These are phyloP conservation scores for Pachyramphus minor DNA, from an alignment of 2,113 vertebrate genomes.

Conservation along the genomic window DNA sequence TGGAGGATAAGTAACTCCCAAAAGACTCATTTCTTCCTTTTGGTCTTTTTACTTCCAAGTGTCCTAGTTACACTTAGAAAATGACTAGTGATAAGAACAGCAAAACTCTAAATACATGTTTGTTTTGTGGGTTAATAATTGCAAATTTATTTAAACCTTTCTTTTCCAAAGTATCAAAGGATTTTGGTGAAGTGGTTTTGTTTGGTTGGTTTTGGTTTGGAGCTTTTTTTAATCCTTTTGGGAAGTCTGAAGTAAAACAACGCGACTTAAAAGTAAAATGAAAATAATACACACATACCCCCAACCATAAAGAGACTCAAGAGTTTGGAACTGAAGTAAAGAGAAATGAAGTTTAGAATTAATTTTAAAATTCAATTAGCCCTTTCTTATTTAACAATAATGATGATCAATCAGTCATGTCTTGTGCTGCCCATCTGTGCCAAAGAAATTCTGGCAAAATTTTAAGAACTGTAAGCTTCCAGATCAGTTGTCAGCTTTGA, in stretches of 20 bases:
- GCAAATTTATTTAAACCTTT: neutral
- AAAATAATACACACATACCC: neutral
- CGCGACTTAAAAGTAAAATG: neutral
- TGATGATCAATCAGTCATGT: neutral
- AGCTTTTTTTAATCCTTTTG: neutral
- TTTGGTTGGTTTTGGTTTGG: neutral
- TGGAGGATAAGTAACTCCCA: neutral
- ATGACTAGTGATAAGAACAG: neutral
- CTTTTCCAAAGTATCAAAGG: neutral
- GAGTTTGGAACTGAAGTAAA: neutral
- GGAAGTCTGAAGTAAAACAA: neutral
- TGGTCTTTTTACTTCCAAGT: neutral
- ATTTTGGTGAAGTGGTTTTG: neutral
- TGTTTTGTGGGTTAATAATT: neutral
- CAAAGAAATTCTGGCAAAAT: neutral
- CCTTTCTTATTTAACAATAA: neutral
- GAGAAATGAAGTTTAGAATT: neutral
- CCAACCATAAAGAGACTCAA: neutral
- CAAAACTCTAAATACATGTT: neutral
- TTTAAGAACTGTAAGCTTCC: neutral
- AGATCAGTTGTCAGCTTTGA: neutral
- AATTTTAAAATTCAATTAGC: neutral
- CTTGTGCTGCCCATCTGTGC: neutral
- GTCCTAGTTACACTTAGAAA: neutral
- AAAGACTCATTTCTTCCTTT: neutral